These are phyloP conservation scores for Musca domestica DNA, from an alignment of 1,140 invertebrate species.

Conservation along the genomic window DNA sequence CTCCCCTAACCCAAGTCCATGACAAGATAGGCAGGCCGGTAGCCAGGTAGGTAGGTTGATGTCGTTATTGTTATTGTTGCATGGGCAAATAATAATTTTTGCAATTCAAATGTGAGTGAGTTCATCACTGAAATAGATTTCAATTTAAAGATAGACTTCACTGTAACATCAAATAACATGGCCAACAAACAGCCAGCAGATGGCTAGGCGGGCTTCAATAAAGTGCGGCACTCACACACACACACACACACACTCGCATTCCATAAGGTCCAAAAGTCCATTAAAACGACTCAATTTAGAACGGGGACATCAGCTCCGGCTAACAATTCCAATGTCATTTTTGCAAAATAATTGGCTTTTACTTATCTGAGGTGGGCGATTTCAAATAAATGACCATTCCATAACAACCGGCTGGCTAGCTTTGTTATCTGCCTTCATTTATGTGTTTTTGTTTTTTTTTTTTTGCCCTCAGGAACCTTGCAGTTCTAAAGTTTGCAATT, in stretches of 20 bases:
- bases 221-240: not conserved
- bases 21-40: no score
- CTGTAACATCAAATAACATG: not conserved
- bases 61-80: no score
- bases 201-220: not conserved
- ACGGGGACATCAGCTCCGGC: no score
- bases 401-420: not conserved
- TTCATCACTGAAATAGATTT: conserved; percentile 18
- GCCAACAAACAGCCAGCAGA: not conserved
- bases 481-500: no score
- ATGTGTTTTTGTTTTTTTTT: not conserved
- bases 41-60: no score
- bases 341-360: not conserved
- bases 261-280: not conserved
- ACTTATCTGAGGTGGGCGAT: not conserved
- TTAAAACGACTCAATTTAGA: conserved; percentile 7
- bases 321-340: not conserved
- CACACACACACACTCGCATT: not conserved
- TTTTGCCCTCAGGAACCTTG: no score
- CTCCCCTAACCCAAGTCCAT: no score
- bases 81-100: conserved; percentile 18
- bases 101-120: conserved; percentile 20
- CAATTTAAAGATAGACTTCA: conserved; percentile 15
- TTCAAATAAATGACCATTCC: not conserved
- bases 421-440: not conserved